Evolutionary conservation across 2,113 vertebrate species (phyloP).

Genomic region (Pseudopipra pipra): DNA sequence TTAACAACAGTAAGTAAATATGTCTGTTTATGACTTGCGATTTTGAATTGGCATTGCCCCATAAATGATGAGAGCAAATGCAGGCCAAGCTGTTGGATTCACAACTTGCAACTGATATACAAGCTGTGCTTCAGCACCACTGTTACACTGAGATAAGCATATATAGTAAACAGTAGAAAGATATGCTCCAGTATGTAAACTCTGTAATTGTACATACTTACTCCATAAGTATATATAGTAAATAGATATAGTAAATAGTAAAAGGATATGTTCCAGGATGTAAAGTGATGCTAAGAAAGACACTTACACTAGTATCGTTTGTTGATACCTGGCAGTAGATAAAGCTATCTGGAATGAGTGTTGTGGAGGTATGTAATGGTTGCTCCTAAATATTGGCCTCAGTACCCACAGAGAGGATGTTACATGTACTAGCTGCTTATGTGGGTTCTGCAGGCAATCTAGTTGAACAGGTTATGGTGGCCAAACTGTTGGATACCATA

Average conservation of each 20-base stretch:
- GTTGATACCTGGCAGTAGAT: neutral
- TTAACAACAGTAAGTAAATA: neutral
- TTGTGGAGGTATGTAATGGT: neutral
- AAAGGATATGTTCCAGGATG: neutral
- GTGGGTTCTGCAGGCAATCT: neutral
- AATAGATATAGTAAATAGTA: neutral
- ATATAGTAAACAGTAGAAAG: neutral
- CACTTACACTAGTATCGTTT: fast-evolving
- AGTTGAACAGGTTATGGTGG: fast-evolving
- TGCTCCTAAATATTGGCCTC: neutral
- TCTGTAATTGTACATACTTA: neutral
- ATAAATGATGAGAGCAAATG: neutral
- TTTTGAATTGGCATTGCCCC: slow-evolving; percentile 9
- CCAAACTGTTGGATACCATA: fast-evolving
- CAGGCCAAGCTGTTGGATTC: neutral
- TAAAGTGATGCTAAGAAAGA: neutral
- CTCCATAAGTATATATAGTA: neutral
- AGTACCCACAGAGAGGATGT: neutral
- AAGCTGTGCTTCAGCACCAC: neutral
- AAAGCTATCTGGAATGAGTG: neutral
- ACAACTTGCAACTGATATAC: neutral
- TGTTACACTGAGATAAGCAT: neutral
- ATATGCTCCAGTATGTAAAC: neutral
- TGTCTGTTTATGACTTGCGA: neutral
- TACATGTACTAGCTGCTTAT: fast-evolving